A percentile compares a stretch with the other conserved stretches of the same genome.
Conservation (phyloP, 2,797 vertebrate genomes). For the Melanotaenia nigrans region DNA sequence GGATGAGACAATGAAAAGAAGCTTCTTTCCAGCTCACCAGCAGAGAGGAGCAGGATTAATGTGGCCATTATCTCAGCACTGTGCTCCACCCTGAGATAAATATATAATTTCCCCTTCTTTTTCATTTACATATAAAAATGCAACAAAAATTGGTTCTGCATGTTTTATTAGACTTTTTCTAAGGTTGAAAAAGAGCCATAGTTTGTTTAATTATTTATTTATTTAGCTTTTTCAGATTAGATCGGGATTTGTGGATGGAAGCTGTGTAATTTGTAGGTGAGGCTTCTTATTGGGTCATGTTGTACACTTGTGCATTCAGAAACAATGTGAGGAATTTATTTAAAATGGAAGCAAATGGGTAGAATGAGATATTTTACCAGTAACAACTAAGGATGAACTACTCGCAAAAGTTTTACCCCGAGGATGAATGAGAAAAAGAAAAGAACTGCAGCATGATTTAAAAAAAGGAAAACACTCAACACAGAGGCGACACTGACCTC, state of each 20-base stretch:
- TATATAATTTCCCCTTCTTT: constrained; percentile 9
- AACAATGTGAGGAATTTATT: not conserved
- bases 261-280: not conserved
- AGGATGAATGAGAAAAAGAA: too few species aligned
- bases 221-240: not conserved
- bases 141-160: not conserved
- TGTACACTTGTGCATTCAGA: not conserved
- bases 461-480: too few species aligned
- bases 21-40: constrained; percentile 15
- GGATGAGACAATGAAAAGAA: constrained; percentile 35
- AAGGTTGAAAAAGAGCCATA: too few species aligned
- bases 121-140: constrained; percentile 2
- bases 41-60: constrained; percentile 30
- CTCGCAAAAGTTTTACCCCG: too few species aligned
- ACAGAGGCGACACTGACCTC: constrained; percentile 85
- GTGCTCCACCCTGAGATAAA: not conserved
- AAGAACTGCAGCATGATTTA: too few species aligned
- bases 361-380: not conserved
- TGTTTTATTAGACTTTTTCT: too few species aligned
- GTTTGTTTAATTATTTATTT: too few species aligned
- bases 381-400: too few species aligned
- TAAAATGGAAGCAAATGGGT: too few species aligned
- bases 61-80: constrained; percentile 38
- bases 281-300: not conserved
- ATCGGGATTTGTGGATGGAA: not conserved